These are phyloP conservation scores for Lontra canadensis DNA, from an alignment of 2,113 vertebrate genomes.

Conservation along the genomic window DNA sequence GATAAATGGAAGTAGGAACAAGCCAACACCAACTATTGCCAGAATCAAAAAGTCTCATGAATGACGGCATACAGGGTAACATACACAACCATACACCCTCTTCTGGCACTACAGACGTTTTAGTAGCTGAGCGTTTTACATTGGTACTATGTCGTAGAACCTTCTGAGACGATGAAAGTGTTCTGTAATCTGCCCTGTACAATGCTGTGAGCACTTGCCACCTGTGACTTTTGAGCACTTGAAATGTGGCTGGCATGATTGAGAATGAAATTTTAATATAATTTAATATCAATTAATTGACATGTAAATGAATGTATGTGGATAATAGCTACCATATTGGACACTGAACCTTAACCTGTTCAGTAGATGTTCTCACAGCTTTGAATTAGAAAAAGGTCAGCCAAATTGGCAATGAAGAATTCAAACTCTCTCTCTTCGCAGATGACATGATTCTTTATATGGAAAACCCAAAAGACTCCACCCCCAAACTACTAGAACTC, in stretches of 20 bases:
- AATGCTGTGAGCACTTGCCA: rapidly evolving
- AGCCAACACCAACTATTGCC: neutral
- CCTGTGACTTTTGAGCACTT: neutral
- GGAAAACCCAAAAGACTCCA: too few relatives aligned
- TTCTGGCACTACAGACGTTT: neutral
- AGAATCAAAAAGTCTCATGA: neutral
- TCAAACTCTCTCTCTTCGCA: too few relatives aligned
- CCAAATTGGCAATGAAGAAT: too few relatives aligned
- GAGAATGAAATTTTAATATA: slow-evolving; percentile 1
- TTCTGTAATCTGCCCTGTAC: neutral
- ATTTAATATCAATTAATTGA: neutral
- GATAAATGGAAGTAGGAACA: slow-evolving; percentile 9
- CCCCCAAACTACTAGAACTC: too few relatives aligned
- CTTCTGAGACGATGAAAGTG: neutral
- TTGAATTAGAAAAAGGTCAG: neutral
- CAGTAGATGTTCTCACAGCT: neutral
- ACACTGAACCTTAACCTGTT: neutral
- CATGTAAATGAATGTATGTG: neutral
- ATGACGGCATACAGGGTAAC: neutral
- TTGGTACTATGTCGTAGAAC: neutral
- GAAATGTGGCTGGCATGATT: neutral
- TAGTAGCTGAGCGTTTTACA: neutral
- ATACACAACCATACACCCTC: neutral
- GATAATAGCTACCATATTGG: neutral
- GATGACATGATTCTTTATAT: too few relatives aligned